These are phyloP conservation scores for Apodemus agrarius DNA, from an alignment of 2,797 vertebrate genomes.

Conservation along the genomic window DNA sequence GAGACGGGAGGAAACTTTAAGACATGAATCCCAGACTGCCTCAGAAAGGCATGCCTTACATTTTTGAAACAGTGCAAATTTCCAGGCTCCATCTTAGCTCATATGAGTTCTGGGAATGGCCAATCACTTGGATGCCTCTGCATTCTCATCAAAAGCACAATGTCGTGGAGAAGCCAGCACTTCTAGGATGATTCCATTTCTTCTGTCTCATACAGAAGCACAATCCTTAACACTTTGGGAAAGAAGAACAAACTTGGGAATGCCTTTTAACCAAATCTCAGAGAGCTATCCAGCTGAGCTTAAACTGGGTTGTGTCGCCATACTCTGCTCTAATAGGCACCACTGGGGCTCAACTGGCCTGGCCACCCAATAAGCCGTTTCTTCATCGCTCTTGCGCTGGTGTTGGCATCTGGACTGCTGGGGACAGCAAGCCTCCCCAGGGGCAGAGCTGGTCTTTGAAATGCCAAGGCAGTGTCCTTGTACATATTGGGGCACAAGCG, in stretches of 20 bases:
- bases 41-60: background rate
- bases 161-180: background rate
- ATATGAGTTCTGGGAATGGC: background rate
- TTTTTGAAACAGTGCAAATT: background rate
- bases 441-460: conserved; percentile 41
- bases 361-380: background rate
- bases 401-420: background rate
- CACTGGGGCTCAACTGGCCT: background rate
- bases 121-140: background rate
- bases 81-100: background rate
- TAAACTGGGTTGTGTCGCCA: conserved; percentile 45
- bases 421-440: background rate
- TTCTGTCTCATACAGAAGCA: background rate
- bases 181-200: background rate
- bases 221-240: background rate
- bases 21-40: background rate
- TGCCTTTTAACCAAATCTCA: conserved; percentile 52
- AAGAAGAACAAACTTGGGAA: background rate
- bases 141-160: background rate
- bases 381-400: background rate
- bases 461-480: conserved; percentile 52
- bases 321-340: background rate
- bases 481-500: conserved; percentile 20
- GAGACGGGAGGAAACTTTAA: background rate
- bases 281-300: conserved; percentile 12